Base-by-base conservation (phyloP, 2,888 invertebrate species). In the Eurytoma adleriae region DNA sequence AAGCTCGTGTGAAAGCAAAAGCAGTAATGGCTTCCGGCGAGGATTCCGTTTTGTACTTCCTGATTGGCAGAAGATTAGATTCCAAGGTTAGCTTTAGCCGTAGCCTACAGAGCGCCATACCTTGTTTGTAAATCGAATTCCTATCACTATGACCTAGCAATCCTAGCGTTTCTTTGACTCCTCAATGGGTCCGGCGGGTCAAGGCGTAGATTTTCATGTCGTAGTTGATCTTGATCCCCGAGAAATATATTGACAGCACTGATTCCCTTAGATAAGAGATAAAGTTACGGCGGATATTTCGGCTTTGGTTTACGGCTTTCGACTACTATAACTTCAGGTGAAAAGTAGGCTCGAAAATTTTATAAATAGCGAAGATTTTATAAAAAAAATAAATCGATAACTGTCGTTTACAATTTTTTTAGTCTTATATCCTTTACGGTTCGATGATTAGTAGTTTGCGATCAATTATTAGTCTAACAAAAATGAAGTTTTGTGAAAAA, bases 21-120 rank as follows among this genome's bases (percentile, higher is more conserved):
- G 16, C 64, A 2, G 57, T 71, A 71, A 71, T 71, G 27, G 70
- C 71, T 56, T 50, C 52, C 10, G 71, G 71, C 20, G 27, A 20
- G 68, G 59, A 73, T 73, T 48, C 72, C 48, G 64, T 73, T 73
- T 79, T 50, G 16, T 68, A 30, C 68, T 73, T 79, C 52, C 57
- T 74, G 79, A 79, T 75, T 75, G 75, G 66, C 52, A 56, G 66
- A 66, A 75, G 74, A 75, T 79, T 79, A 66, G 70, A 79, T 79
- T 79, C 69, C 69, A 78, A 78, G 72, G 66, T 57, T 78, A 27
- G 57, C 13, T n/a, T 54, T 12, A n/a, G n/a, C 12, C 5, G 27
- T 48, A 7, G 13, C 20, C 30, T 12, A 20, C 18, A 16, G 54
- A 54, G 13, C 3, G 54, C n/a, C 3, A 4, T 2, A 20, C 18